Evolutionary conservation across 92 coral and sea anemone species (phyloP), one percentile per base, ranked within the genome.

Genomic region (Pocillopora meandrina): DNA sequence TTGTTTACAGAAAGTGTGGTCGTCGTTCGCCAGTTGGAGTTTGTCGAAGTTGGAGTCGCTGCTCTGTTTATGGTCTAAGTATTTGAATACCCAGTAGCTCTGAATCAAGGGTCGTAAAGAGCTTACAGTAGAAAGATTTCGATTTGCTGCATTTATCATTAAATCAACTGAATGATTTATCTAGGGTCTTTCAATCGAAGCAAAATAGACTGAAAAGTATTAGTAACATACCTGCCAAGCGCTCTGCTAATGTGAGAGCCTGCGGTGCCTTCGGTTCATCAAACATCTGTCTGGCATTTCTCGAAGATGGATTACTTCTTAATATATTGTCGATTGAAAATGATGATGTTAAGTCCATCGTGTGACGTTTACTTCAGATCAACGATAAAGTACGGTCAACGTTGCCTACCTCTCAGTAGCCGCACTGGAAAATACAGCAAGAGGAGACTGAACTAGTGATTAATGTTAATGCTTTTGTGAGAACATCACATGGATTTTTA

Each of bases 261-360:
- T 95, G 92, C 69, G 93, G 80, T 47, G 72, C 80, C 47, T 61
- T 83, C 13, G 10, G 71, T 47, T 52, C 86, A 16, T 68, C 59
- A 33, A 67, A 70, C 75, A 17, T 19, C 86, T 72, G 86, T 31
- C 73, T 83, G 58, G 60, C 72, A 74, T 64, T 83, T 74, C 64
- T n/a, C 18, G 86, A 81, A 63, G 86, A 83, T 64, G 79, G 73
- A 78, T 95, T 93, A 73, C 92, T 95, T 82, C 94, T 92, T 70
- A 94, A 85, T 71, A 96, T 94, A 86, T 91, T 96, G 82, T 96
- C 98, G 73, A 96, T 96, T 61, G 98, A 90, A 77, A 96, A 96
- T 56, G 99, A 90, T 35, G 86, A 83, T 33, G 73, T 79, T 31
- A 52, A 65, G 52, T 83, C 86, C 86, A 83, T 83, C 11, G 35